Evolutionary conservation across 2,113 vertebrate species (phyloP), one percentile per base, ranked within the genome.

Genomic region (Cnemophilus loriae): DNA sequence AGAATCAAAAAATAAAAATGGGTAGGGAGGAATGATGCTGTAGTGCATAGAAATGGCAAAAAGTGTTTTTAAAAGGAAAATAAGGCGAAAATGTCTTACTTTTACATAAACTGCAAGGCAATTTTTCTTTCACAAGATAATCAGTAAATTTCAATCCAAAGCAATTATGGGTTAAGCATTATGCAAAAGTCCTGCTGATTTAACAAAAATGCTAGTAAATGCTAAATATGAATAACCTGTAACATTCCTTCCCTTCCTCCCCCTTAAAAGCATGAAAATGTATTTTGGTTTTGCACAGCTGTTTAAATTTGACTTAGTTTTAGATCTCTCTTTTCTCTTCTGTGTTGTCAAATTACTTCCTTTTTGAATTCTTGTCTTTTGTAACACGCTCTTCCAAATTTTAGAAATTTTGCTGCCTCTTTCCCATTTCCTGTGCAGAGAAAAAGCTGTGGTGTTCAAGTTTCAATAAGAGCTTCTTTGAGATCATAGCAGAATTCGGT

Each of bases 191-290:
- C 53, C 39, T 75, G 42, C 59, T 78, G 67, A 77, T 94, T 81
- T 77, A 78, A 75, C 53, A 76, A 56, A 88, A 89, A 79, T 70
- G 53, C 42, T 79, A 93, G 57, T 88, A 80, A 82, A 85, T 37
- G 41, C 55, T 80, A 74, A 91, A 42, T 93, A 77, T 21, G 1
- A 74, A 57, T 63, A 78, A 84, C 52, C 47, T 88, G 50, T 59
- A 86, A 61, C 46, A 33, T 67, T 93, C 49, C 19, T 93, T 60
- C 39, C 24, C 32, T 84, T 82, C 28, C 23, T 41, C 16, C 19
- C 33, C n/a, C 71, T 79, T 57, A 76, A 73, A 88, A 61, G 26
- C 49, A 69, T 76, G 41, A 57, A 93, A 83, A 50, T 67, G 2
- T 84, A 6, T 83, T 88, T 88, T 77, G 18, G 7, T 86, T 88